Evolutionary conservation across 1,140 invertebrate genomes (phyloP).

Genomic region (Drosophila orosa): DNA sequence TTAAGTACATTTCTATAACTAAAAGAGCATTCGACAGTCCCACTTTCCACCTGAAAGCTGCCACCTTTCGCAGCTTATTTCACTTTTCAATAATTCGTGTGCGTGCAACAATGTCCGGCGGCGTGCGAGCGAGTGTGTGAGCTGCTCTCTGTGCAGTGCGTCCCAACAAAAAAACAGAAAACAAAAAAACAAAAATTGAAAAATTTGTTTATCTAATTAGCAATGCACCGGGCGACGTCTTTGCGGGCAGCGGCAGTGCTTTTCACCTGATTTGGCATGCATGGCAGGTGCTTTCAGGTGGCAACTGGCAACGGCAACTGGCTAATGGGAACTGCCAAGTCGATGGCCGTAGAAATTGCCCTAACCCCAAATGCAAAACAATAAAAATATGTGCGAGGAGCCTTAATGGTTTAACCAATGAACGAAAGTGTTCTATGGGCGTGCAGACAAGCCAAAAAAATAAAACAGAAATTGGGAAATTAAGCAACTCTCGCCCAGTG

Average conservation of each 20-base stretch:
- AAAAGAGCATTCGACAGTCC: constrained; percentile 19
- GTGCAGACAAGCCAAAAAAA: constrained; percentile 30
- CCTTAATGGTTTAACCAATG: constrained; percentile 24
- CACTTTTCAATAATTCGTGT: constrained; percentile 78
- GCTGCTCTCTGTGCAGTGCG: constrained; percentile 6
- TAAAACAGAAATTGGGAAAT: constrained; percentile 22
- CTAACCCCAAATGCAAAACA: constrained; percentile 70
- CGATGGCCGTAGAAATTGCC: constrained; percentile 67
- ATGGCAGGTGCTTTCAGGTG: constrained; percentile 51
- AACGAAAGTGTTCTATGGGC: constrained; percentile 74
- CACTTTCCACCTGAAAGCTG: neutral
- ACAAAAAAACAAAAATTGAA: constrained; percentile 22
- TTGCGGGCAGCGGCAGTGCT: constrained; percentile 35
- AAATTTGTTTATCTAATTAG: constrained; percentile 82
- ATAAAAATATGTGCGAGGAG: constrained; percentile 36
- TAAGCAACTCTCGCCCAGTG: constrained; percentile 47
- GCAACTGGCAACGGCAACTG: constrained; percentile 17
- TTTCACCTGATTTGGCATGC: constrained; percentile 75
- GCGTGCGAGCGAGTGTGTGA: constrained; percentile 18
- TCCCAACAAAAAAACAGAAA: constrained; percentile 19
- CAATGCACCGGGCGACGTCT: constrained; percentile 65
- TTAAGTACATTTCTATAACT: neutral
- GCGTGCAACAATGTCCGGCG: constrained; percentile 74
- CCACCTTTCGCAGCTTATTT: constrained; percentile 53
- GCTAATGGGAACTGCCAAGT: constrained; percentile 19